Percentiles rank a stretch among this genome's conserved stretches.
phyloP scores from a whole-genome alignment of 64 coral and sea anemone species.

The Stylophora pistillata region DNA sequence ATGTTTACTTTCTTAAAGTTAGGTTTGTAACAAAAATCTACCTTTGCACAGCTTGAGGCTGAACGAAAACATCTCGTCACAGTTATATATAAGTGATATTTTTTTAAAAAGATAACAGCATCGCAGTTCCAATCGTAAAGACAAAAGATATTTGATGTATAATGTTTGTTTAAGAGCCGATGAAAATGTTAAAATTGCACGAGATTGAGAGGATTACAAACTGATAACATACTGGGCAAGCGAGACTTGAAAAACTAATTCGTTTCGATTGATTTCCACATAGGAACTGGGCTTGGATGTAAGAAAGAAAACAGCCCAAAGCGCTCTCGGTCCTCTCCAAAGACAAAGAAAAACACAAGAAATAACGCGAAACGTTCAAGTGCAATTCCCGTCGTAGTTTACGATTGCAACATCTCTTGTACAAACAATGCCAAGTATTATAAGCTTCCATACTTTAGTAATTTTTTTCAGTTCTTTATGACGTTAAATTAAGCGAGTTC shows the following conservation, averaged over 20 bases:
- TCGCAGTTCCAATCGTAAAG: neutral
- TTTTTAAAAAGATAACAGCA: neutral
- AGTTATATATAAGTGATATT: neutral
- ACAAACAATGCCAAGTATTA: slow-evolving; percentile 19
- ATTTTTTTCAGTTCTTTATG: neutral
- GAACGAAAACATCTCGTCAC: neutral
- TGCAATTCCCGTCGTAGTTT: neutral
- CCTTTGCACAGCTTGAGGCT: neutral
- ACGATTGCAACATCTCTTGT: slow-evolving; percentile 37
- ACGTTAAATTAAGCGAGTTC: neutral
- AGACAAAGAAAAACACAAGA: neutral
- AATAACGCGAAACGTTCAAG: neutral
- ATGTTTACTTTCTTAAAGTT: neutral
- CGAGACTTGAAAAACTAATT: neutral
- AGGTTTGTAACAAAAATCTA: neutral
- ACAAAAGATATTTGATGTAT: neutral
- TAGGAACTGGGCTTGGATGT: neutral
- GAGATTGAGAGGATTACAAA: neutral
- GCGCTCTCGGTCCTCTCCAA: neutral
- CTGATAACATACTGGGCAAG: neutral
- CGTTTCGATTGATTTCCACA: neutral
- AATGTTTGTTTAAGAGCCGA: neutral
- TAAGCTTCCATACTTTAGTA: neutral
- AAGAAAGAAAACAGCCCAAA: neutral
- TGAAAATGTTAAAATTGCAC: neutral